Evolutionary conservation across 2,113 vertebrate genomes (phyloP), one percentile per base, ranked within the genome.

Genomic region (Buteo buteo): DNA sequence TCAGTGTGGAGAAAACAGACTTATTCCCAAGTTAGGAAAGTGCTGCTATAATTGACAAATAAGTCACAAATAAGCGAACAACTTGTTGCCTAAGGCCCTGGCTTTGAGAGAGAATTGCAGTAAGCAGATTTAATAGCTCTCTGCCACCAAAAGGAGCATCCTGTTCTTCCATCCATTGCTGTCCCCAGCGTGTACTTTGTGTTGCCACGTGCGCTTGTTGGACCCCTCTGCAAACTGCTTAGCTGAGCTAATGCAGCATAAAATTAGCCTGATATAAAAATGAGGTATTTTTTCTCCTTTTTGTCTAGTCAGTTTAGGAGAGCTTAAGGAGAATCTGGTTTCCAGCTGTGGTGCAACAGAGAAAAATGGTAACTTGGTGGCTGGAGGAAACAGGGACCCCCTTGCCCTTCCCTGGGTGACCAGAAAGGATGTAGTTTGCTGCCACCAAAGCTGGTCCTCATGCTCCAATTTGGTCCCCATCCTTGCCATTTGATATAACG

Each of bases 21-120:
- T 80, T 90, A 66, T 45, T 86, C 64, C 95, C 95, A 94, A 96
- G 89, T 95, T 97, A 90, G 94, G 93, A 66, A 95, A 82, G 54
- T 54, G 44, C 81, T 91, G 61, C 84, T 93, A 2, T 94, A 93
- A 94, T 94, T 95, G 95, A 95, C 93, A 85, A 96, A 72, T 87
- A 95, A 93, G 70, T 77, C 62, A 87, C 83, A 92, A 96, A 87
- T 93, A 94, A 94, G 58, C 50, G 82, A 94, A 70, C 58, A 77
- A 88, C 54, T 93, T 90, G 45, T 82, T 93, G 94, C 92, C 66
- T 25, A 29, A 77, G 90, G 90, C 74, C 14, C 58, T 73, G 58
- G 22, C 81, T 87, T 93, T 8, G 13, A 47, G 36, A 58, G 49
- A 76, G 28, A 67, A 18, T 66, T 61, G 80, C 69, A 87, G 15